Evolutionary conservation across 1,140 invertebrate species (phyloP).

Genomic region (Ptiloglossa arizonensis): DNA sequence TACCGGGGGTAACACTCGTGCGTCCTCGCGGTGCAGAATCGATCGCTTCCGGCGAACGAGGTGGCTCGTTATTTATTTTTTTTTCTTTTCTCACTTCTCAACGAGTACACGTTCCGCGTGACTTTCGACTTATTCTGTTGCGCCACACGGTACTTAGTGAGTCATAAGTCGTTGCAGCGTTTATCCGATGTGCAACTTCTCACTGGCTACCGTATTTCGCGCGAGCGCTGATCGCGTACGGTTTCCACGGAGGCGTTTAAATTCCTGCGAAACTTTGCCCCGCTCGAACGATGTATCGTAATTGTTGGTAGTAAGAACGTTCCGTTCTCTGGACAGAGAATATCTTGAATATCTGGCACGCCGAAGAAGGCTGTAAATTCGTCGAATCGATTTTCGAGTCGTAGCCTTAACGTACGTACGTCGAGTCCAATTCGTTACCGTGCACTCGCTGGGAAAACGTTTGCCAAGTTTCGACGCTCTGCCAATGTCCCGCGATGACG

Average conservation of each 20-base stretch:
- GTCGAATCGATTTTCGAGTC: not conserved
- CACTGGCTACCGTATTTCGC: not conserved
- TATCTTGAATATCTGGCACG: no score
- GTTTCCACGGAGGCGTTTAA: not conserved
- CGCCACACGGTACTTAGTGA: no score
- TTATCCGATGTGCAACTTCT: not conserved
- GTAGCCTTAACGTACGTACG: not conserved
- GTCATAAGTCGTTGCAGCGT: no score
- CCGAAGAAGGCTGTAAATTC: not conserved
- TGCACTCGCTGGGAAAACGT: not conserved
- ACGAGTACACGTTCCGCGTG: not conserved
- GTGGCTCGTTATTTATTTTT: not conserved
- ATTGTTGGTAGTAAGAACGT: no score
- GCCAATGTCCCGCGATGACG: not conserved
- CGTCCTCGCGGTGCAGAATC: not conserved
- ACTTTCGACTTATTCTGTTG: not conserved
- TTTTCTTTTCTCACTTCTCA: no score
- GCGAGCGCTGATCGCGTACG: no score
- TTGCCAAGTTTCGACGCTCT: not conserved
- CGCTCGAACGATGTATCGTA: not conserved
- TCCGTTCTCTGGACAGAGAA: no score
- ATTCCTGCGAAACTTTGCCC: not conserved
- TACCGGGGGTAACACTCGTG: no score
- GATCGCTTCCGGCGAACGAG: no score
- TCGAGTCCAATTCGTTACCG: not conserved